These are phyloP conservation scores for Donacobius atricapilla DNA, from an alignment of 2,113 vertebrate species.

Conservation along the genomic window DNA sequence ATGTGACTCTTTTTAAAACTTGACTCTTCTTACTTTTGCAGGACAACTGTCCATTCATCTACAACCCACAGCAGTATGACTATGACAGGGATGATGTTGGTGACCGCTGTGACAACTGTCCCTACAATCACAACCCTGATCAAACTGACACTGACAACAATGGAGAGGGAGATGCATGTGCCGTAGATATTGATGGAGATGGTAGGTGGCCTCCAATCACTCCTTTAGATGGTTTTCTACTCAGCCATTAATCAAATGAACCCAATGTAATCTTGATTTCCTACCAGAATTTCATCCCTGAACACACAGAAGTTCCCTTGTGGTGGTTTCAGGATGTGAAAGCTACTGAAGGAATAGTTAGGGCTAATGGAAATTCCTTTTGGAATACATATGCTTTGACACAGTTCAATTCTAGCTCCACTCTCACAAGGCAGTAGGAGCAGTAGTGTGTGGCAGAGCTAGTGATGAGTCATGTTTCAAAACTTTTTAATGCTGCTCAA, in stretches of 20 bases:
- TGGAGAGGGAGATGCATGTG: conserved; percentile 94
- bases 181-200: conserved; percentile 95
- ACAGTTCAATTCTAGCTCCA: neutral
- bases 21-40: conserved; percentile 57
- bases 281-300: neutral
- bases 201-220: conserved; percentile 72
- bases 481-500: neutral
- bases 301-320: neutral
- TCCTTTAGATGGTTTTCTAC: neutral
- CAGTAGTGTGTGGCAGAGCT: neutral
- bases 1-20: neutral
- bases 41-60: conserved; percentile 95
- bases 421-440: neutral
- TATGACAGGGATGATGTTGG: conserved; percentile 94
- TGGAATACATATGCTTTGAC: neutral
- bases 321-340: neutral
- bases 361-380: neutral
- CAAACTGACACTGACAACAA: conserved; percentile 96
- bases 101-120: conserved; percentile 95
- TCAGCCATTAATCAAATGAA: neutral
- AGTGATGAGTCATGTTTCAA: neutral
- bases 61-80: conserved; percentile 95
- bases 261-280: neutral
- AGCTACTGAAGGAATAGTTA: neutral
- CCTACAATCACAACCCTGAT: conserved; percentile 92